Conservation (phyloP, 2,113 vertebrate species). For the Eira barbara region DNA sequence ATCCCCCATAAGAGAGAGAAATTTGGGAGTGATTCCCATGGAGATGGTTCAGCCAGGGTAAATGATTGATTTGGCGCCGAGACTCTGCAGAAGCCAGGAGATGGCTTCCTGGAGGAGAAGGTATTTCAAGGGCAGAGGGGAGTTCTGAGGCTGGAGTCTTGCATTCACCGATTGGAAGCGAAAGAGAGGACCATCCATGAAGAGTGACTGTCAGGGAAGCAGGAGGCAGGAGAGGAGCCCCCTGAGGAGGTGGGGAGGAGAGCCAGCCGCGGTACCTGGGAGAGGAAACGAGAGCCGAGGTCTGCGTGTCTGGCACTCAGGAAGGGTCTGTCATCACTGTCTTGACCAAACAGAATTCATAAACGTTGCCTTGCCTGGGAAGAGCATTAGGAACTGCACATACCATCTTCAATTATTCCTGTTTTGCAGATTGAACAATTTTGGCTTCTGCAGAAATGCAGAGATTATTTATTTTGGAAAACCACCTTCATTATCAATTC, state of each 20-base stretch:
- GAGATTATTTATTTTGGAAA: neutral
- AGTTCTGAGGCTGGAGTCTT: accelerated
- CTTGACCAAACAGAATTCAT: neutral
- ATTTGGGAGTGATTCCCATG: neutral
- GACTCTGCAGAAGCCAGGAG: neutral
- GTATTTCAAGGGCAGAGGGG: neutral
- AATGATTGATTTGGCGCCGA: neutral
- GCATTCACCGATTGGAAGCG: neutral
- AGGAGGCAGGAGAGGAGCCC: neutral
- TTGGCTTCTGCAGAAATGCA: neutral
- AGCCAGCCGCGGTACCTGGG: neutral
- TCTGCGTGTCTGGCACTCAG: accelerated
- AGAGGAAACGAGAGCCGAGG: neutral
- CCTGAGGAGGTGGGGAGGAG: accelerated
- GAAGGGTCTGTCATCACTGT: accelerated
- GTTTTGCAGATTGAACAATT: too few relatives aligned
- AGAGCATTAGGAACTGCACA: neutral
- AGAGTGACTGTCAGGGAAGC: neutral
- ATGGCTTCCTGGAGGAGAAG: neutral
- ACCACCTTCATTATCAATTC: neutral
- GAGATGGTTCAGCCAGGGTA: neutral
- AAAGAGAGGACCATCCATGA: neutral
- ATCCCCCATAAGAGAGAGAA: neutral
- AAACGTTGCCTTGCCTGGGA: neutral
- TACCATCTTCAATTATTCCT: neutral